phyloP scores from a whole-genome alignment of 2,888 invertebrate genomes.

The Thymelicus acteon region DNA sequence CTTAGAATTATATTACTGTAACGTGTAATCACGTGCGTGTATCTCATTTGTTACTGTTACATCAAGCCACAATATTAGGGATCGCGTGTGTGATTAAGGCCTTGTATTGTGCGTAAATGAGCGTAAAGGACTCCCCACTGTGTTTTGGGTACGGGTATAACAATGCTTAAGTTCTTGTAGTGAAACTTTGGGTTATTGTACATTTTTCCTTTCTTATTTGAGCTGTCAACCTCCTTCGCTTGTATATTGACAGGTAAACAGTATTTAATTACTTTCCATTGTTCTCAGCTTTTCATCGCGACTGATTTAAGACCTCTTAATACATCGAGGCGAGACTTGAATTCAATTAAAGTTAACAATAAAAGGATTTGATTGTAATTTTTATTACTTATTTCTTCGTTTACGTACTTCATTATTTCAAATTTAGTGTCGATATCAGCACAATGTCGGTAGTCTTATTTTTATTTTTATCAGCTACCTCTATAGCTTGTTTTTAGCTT shows the following conservation, averaged over 20 bases:
- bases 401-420: too few species aligned
- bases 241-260: constrained; percentile 40
- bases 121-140: constrained; percentile 54
- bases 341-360: constrained; percentile 21
- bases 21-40: constrained; percentile 17
- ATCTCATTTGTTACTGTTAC: constrained; percentile 39
- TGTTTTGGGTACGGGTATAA: constrained; percentile 46
- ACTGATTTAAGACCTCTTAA: constrained; percentile 11
- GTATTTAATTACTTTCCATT: constrained; percentile 43
- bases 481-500: too few species aligned
- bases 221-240: constrained; percentile 27
- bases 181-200: constrained; percentile 40
- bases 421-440: too few species aligned
- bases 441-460: too few species aligned
- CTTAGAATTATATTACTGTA: constrained; percentile 10
- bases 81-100: constrained; percentile 69
- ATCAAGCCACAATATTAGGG: constrained; percentile 60
- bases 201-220: constrained; percentile 34
- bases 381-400: too few species aligned
- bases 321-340: constrained; percentile 12
- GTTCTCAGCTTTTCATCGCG: constrained; percentile 33
- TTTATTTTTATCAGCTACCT: too few species aligned
- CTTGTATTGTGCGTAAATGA: constrained; percentile 63
- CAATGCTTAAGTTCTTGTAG: constrained; percentile 47
- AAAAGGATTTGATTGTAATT: not conserved